These are phyloP conservation scores for Drosophila ezoana DNA, from an alignment of 2,888 invertebrate species.

Conservation along the genomic window DNA sequence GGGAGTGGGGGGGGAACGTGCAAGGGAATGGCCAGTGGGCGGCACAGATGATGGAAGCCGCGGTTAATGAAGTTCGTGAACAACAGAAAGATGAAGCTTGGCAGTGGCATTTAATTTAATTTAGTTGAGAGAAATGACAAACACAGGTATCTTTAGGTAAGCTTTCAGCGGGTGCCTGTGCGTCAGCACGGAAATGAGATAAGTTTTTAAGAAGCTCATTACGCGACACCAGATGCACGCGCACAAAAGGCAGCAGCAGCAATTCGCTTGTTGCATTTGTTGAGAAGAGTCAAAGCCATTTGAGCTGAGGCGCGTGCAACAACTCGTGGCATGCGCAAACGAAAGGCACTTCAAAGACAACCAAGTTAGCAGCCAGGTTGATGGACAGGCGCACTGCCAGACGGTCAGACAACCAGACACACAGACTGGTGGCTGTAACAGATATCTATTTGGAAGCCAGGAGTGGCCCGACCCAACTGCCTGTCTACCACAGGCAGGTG, in stretches of 20 bases:
- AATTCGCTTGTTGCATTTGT: constrained; percentile 17
- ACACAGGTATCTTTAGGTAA: constrained; percentile 43
- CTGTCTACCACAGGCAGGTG: constrained; percentile 4
- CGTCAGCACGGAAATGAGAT: constrained; percentile 47
- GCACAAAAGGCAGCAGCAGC: constrained; percentile 17
- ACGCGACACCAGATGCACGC: constrained; percentile 11
- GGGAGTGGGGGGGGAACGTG: not conserved
- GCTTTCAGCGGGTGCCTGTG: constrained; percentile 36
- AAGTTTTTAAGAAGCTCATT: constrained; percentile 53
- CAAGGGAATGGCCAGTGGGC: not conserved
- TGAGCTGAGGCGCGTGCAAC: constrained; percentile 13
- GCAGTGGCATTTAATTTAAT: constrained; percentile 63
- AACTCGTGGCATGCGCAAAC: constrained; percentile 10
- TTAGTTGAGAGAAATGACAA: constrained; percentile 61
- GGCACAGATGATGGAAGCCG: constrained; percentile 16
- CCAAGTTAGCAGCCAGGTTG: constrained; percentile 1
- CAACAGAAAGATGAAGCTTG: constrained; percentile 43
- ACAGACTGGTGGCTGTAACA: not conserved
- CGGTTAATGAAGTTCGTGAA: constrained; percentile 69
- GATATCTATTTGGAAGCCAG: not conserved
- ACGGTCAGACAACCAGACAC: not conserved
- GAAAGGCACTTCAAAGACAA: constrained; percentile 7
- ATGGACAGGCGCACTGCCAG: constrained; percentile 3
- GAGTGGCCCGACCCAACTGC: not conserved
- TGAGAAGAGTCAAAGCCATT: constrained; percentile 13